These are phyloP conservation scores for Poeciliopsis presidionis DNA, from an alignment of 2,797 vertebrate species.

Conservation along the genomic window DNA sequence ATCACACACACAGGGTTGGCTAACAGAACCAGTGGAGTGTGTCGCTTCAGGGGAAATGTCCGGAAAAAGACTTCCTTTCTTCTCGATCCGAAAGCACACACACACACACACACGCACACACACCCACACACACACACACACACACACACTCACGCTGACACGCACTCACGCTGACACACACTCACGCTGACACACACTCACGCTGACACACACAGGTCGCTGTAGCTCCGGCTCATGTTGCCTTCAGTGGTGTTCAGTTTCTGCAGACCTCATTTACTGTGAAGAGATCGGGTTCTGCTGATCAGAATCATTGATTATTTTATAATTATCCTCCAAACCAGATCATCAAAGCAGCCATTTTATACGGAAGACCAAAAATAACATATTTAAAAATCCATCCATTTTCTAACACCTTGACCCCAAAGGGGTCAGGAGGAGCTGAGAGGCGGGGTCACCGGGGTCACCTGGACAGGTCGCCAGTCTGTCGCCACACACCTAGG, in stretches of 20 bases:
- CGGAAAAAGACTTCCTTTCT: slow-evolving; percentile 55
- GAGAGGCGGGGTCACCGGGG: too few species aligned
- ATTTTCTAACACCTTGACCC: too few species aligned
- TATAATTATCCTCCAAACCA: background rate
- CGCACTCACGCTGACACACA: too few species aligned
- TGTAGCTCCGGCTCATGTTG: background rate
- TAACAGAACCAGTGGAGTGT: slow-evolving; percentile 52
- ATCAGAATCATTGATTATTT: background rate
- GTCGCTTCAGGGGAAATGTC: slow-evolving; percentile 47
- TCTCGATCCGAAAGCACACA: background rate
- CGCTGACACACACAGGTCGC: background rate
- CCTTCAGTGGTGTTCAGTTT: background rate
- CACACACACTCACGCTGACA: too few species aligned
- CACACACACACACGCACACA: too few species aligned
- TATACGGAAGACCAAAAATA: too few species aligned
- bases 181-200: too few species aligned
- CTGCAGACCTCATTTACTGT: background rate
- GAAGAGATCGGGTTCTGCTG: background rate
- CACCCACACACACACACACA: background rate
- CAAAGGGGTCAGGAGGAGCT: too few species aligned
- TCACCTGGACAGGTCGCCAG: too few species aligned
- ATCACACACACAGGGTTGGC: slow-evolving; percentile 28
- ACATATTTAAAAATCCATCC: too few species aligned
- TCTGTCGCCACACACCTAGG: too few species aligned
- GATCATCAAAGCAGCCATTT: too few species aligned